Conservation (phyloP, 2,888 invertebrate genomes). For the Nowickia ferox region DNA sequence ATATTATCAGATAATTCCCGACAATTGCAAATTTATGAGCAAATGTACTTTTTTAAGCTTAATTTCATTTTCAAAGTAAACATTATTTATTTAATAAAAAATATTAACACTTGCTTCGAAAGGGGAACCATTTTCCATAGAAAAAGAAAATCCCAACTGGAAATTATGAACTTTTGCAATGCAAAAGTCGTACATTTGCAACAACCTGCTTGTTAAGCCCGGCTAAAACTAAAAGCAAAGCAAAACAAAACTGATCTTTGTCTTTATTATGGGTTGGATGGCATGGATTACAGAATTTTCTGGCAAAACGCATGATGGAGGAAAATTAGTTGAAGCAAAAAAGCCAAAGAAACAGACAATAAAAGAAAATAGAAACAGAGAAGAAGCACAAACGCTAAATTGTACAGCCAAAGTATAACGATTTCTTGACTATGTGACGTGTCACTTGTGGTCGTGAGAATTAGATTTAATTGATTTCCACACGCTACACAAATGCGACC, state of each 20-base stretch:
- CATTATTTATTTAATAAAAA: conserved; percentile 64
- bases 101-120: conserved; percentile 51
- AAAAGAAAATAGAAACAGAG: conserved; percentile 25
- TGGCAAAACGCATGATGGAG: conserved; percentile 60
- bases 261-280: conserved; percentile 71
- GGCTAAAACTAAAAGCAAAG: not conserved
- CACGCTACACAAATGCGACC: conserved; percentile 77
- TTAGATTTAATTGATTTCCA: conserved; percentile 82
- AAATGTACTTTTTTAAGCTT: not conserved
- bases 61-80: conserved; percentile 54
- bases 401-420: conserved; percentile 69
- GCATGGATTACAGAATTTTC: conserved; percentile 69
- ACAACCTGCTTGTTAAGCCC: conserved; percentile 55
- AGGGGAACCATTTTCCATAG: conserved; percentile 47
- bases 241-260: conserved; percentile 70
- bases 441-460: conserved; percentile 81
- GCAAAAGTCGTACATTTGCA: conserved; percentile 59
- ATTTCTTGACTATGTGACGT: conserved; percentile 74
- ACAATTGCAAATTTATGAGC: conserved; percentile 55
- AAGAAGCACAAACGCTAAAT: conserved; percentile 62
- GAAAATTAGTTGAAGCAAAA: conserved; percentile 43
- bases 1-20: conserved; percentile 53
- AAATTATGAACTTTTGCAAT: conserved; percentile 70
- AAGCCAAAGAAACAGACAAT: conserved; percentile 24
- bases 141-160: conserved; percentile 47